Evolutionary conservation across 2,888 invertebrate genomes (phyloP).

Genomic region (Cerceris rybyensis): DNA sequence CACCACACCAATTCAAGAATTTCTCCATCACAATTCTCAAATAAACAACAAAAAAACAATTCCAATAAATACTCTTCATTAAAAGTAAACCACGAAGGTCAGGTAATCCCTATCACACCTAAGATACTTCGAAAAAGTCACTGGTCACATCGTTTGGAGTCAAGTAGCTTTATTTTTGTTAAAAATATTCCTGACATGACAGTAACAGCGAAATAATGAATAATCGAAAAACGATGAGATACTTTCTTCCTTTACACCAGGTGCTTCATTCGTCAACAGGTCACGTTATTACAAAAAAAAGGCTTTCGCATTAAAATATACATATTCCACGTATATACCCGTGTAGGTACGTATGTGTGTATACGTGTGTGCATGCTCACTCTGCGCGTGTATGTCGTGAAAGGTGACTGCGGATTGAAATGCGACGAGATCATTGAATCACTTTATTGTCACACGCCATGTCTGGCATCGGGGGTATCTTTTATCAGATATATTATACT

Average conservation of each 20-base stretch:
- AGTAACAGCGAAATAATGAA: conserved; percentile 60
- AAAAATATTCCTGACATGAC: conserved; percentile 60
- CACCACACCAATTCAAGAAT: too few species aligned
- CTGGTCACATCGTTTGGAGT: conserved; percentile 40
- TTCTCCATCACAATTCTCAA: not conserved
- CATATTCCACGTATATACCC: conserved; percentile 18
- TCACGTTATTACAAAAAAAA: conserved; percentile 48
- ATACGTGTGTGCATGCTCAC: conserved; percentile 8
- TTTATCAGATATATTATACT: conserved; percentile 80
- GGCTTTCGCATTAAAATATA: conserved; percentile 45
- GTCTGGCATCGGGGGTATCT: conserved; percentile 80
- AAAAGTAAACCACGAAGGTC: not conserved
- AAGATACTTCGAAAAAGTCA: conserved; percentile 4
- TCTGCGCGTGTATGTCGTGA: conserved; percentile 47
- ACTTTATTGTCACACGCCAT: conserved; percentile 82
- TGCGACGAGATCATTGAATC: conserved; percentile 78
- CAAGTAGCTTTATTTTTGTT: conserved; percentile 57
- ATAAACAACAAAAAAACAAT: not conserved
- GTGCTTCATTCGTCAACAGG: conserved; percentile 46
- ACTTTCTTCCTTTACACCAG: conserved; percentile 52
- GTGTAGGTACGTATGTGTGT: conserved; percentile 9
- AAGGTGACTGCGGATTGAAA: conserved; percentile 62
- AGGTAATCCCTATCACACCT: not conserved
- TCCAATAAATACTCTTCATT: not conserved
- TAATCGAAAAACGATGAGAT: conserved; percentile 59